Conservation (phyloP, 2,797 vertebrate species). For the Coreius guichenoti region DNA sequence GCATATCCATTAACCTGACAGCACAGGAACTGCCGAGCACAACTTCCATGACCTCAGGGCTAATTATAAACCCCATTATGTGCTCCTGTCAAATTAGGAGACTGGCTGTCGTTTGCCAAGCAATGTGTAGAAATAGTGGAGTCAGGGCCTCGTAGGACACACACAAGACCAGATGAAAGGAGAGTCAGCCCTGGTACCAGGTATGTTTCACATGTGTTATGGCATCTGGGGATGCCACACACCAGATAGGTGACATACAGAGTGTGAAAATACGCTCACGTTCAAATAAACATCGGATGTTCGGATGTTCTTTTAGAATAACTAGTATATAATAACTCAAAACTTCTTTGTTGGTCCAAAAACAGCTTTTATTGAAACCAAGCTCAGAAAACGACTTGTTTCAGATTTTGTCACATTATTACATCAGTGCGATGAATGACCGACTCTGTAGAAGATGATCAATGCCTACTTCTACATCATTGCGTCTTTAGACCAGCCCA, state of each 20-base stretch:
- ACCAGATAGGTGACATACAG: neutral
- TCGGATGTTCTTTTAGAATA: neutral
- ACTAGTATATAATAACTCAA: too few relatives aligned
- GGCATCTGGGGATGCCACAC: neutral
- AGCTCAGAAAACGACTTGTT: too few relatives aligned
- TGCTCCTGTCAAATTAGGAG: constrained; percentile 60
- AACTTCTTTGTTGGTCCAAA: too few relatives aligned
- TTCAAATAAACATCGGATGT: neutral
- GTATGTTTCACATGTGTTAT: constrained; percentile 24
- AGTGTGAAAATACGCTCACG: neutral
- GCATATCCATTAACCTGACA: constrained; percentile 70
- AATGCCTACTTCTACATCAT: too few relatives aligned
- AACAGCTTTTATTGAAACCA: too few relatives aligned
- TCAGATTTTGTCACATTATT: too few relatives aligned
- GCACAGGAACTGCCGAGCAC: constrained; percentile 64
- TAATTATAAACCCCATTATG: constrained; percentile 80
- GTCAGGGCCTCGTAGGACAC: constrained; percentile 17
- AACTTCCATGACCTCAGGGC: constrained; percentile 72
- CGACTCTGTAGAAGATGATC: too few relatives aligned
- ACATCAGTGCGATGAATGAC: too few relatives aligned
- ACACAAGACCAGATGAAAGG: constrained; percentile 21
- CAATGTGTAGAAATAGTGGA: constrained; percentile 25
- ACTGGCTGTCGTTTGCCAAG: constrained; percentile 25
- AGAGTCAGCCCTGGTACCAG: constrained; percentile 7
- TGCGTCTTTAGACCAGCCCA: too few relatives aligned